These are phyloP conservation scores for Drosophila kambysellisi DNA, from an alignment of 2,888 invertebrate species.

Conservation along the genomic window DNA sequence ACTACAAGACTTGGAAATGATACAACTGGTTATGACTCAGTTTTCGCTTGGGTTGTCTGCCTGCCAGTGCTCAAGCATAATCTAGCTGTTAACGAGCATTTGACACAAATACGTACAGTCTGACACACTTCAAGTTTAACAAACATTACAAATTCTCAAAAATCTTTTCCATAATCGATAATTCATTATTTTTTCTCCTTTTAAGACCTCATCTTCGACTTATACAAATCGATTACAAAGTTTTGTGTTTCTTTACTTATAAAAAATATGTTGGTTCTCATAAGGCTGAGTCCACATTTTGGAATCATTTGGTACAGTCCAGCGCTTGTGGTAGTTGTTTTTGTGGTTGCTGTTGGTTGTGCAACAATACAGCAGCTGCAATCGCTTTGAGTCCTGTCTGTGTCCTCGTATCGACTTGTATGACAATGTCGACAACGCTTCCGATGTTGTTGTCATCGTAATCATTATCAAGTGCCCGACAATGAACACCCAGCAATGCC, in stretches of 20 bases:
- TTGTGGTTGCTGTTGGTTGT: conserved; percentile 6
- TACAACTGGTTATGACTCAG: conserved; percentile 68
- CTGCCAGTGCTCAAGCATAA: conserved; percentile 48
- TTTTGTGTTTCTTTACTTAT: not conserved
- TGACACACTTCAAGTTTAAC: conserved; percentile 13
- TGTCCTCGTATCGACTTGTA: conserved; percentile 37
- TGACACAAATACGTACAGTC: conserved; percentile 12
- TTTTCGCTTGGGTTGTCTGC: conserved; percentile 34
- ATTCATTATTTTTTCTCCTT: not conserved
- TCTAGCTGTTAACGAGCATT: conserved; percentile 65
- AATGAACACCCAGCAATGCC: conserved; percentile 57
- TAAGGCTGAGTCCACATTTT: not conserved
- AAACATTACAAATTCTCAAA: conserved; percentile 9
- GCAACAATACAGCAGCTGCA: conserved; percentile 28
- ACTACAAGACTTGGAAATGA: conserved; percentile 47
- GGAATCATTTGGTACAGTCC: conserved; percentile 41
- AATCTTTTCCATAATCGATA: not conserved
- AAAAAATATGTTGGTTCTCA: not conserved
- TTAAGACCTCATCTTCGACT: not conserved
- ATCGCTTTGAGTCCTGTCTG: conserved; percentile 21
- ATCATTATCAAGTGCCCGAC: conserved; percentile 75
- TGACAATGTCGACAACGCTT: conserved; percentile 42
- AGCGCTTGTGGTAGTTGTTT: conserved; percentile 20
- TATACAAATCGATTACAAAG: not conserved
- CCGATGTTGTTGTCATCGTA: conserved; percentile 66